Base-by-base conservation (phyloP, 2,888 invertebrate genomes). In the Rugalucina vietnamica region DNA sequence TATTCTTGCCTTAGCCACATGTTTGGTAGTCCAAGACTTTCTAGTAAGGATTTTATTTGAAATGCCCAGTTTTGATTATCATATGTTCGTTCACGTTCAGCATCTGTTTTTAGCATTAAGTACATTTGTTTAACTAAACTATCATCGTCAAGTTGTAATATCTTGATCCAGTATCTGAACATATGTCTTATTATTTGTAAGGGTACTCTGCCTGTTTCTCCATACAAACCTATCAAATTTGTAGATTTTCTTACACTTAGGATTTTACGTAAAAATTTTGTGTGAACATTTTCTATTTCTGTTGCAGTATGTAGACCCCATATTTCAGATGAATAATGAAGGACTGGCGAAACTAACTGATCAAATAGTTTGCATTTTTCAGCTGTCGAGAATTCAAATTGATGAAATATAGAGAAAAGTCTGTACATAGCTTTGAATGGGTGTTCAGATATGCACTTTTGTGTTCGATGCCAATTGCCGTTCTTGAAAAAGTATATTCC, bases 321-420 rank as follows among this genome's bases (percentile, higher is more conserved):
- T n/a, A 77, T 69, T 29, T 65, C 76, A 65, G 65, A 76, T 5
- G 32, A 32, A 77, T 69, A 77, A 24, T 77, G 14, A 21, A 77
- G 21, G 4, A 77, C 37, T 49, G 43, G 39, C 2, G 69, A n/a
- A 29, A 69, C 43, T 1, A 49, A 12, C 8, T 3, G 32, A 14
- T 77, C 60, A 60, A 60, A 60, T 1, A 60, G 29, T 60, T 60
- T 60, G 60, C 60, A 60, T 60, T 60, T 60, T 60, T 60, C 29
- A 29, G 27, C 4, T 18, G 60, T 60, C 10, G 27, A 4, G 10
- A 60, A 60, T 27, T 60, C 60, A 60, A 29, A 60, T 24, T 60
- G 24, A 27, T 18, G 8, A 60, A 60, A 60, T 4, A 60, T 21
- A 5, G 60, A 60, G 29, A 60, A 60, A 27, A 60, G 60, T 27